Evolutionary conservation across 2,797 vertebrate species (phyloP), one percentile per base, ranked within the genome.

Genomic region (Sternarchorhynchus goeldii): DNA sequence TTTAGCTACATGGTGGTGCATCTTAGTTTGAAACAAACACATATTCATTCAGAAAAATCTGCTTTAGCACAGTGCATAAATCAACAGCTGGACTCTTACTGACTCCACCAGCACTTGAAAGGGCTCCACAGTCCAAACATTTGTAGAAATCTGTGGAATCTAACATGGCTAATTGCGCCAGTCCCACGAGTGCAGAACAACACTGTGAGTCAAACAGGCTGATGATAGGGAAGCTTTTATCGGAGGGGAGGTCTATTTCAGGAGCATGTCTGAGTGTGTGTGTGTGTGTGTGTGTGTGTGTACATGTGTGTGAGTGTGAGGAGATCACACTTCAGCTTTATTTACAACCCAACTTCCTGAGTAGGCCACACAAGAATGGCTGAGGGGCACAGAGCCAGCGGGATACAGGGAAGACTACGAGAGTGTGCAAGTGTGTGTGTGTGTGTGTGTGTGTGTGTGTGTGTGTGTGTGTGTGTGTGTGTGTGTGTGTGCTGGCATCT

Each of bases 81-180:
- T 82, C 55, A 18, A 41, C 65, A 21, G 36, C 70, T 63, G 16
- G 60, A 73, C 83, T 81, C 82, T 86, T 50, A 75, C 86, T 79
- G 86, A 45, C 85, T 65, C 77, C 31, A 58, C 71, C 53, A 66
- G 73, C 77, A 89, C 86, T 89, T 90, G 67, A 90, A 90, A 90
- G 83, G 45, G 82, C 83, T 57, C 76, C 4, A 68, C 60, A 73
- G 66, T 89, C 80, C 62, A 89, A 92, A 89, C 79, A 88, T 89
- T 88, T 82, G 80, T 60, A 80, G 70, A 88, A 88, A 88, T 90
- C 70, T 86, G 77, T 76, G 86, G 87, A 90, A 90, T 88, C 88
- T 78, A 87, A 85, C 78, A 53, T 55, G 81, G 59, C 83, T 91
- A 87, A 92, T 88, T 90, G 85, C 66, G 4, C 69, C 78, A 79